Evolutionary conservation across 2,888 invertebrate species (phyloP).

Genomic region (Labia minor): DNA sequence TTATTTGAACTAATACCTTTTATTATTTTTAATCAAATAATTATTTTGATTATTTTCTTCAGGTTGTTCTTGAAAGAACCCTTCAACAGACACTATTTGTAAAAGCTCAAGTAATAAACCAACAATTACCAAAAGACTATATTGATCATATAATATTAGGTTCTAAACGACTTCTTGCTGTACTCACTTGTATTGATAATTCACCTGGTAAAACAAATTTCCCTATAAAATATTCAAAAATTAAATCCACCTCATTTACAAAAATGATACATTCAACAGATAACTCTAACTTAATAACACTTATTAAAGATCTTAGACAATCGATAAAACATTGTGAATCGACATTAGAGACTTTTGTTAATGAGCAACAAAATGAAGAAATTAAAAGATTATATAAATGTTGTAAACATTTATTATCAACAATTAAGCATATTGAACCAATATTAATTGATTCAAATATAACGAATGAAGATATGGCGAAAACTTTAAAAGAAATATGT

Average conservation of each 20-base stretch:
- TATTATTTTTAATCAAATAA: no score
- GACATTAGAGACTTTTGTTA: not conserved
- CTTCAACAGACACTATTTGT: not conserved
- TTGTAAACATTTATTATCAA: conserved; percentile 2
- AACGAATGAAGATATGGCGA: not conserved
- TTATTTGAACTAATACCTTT: no score
- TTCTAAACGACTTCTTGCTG: not conserved
- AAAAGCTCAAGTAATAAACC: not conserved
- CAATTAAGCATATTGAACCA: not conserved
- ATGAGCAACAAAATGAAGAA: not conserved
- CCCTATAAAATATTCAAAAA: not conserved
- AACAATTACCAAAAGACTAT: not conserved
- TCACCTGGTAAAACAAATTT: not conserved
- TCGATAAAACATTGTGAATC: not conserved
- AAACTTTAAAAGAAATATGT: not conserved
- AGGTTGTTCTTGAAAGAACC: not conserved
- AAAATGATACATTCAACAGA: not conserved
- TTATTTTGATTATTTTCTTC: not conserved
- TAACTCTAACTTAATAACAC: not conserved
- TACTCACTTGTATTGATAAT: not conserved
- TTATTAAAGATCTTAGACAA: not conserved
- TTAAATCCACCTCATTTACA: not conserved
- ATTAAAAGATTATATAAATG: not conserved
- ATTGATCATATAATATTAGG: not conserved
- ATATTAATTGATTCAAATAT: not conserved